These are phyloP conservation scores for Microtus ochrogaster DNA, from an alignment of 2,113 vertebrate species.

Conservation along the genomic window DNA sequence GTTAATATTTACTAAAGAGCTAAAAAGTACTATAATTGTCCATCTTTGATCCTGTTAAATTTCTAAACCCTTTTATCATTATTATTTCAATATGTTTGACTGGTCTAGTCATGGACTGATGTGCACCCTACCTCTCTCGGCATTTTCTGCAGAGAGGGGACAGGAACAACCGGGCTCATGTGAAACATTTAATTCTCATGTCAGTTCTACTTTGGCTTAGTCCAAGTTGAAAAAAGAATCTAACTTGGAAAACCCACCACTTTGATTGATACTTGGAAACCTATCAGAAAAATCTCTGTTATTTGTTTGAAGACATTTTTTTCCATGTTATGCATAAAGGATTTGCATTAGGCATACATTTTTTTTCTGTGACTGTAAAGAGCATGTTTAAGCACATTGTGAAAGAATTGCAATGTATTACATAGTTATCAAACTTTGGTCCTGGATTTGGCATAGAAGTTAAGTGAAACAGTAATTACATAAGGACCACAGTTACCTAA, in stretches of 20 bases:
- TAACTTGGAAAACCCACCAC: not conserved
- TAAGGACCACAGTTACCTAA: not conserved
- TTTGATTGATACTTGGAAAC: not conserved
- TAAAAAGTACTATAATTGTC: constrained; percentile 84
- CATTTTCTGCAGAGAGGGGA: not conserved
- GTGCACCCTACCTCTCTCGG: not conserved
- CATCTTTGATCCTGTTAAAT: constrained; percentile 85
- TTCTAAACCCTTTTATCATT: constrained; percentile 78
- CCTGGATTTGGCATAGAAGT: not conserved
- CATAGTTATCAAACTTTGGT: constrained; percentile 7
- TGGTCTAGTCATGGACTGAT: constrained; percentile 74
- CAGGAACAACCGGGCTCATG: not conserved
- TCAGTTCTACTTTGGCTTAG: constrained; percentile 35
- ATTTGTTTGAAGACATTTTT: constrained; percentile 21
- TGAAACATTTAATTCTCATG: not conserved
- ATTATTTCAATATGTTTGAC: constrained; percentile 84
- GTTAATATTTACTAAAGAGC: constrained; percentile 86
- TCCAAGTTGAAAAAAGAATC: not conserved
- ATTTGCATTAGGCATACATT: not conserved
- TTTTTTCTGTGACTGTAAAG: not conserved
- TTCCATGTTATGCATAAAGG: not conserved
- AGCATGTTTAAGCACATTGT: not conserved
- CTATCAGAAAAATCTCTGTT: not conserved
- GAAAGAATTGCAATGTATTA: not conserved
- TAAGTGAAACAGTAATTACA: not conserved